Conservation (phyloP, 2,113 vertebrate genomes). For the Pholis gunnellus region DNA sequence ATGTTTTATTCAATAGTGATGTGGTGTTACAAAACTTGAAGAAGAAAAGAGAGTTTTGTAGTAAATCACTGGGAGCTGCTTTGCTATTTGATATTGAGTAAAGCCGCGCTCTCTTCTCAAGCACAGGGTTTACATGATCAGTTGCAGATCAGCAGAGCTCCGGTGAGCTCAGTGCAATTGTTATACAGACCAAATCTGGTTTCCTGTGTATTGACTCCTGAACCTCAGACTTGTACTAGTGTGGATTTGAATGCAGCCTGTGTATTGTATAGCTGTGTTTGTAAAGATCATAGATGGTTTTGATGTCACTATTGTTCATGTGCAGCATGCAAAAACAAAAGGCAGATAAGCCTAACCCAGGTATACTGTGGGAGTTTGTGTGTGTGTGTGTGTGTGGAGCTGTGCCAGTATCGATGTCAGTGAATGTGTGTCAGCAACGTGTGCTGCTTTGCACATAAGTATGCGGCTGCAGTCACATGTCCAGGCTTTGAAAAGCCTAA, state of each 20-base stretch:
- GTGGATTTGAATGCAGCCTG: conserved; percentile 18
- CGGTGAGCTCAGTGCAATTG: conserved; percentile 3
- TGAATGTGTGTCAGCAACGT: conserved; percentile 10
- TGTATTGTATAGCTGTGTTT: conserved; percentile 22
- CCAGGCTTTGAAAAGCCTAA: conserved; percentile 24
- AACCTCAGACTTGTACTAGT: conserved; percentile 32
- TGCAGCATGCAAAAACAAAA: not conserved
- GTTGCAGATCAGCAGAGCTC: conserved; percentile 23
- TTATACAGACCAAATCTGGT: conserved; percentile 13
- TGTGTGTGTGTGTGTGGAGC: not conserved
- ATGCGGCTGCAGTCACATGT: conserved; percentile 25
- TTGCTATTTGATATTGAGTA: conserved; percentile 18
- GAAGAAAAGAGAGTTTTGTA: not conserved
- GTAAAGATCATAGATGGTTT: conserved; percentile 16
- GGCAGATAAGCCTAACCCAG: conserved; percentile 3
- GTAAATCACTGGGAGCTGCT: conserved; percentile 13
- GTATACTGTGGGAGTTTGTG: not conserved
- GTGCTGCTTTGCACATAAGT: conserved; percentile 17
- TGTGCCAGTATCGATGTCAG: not conserved
- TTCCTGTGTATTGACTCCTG: conserved; percentile 31
- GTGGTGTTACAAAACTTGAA: conserved; percentile 32
- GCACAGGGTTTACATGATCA: conserved; percentile 27
- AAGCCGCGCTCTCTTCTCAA: conserved; percentile 3
- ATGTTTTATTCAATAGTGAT: conserved; percentile 44
- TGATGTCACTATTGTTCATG: conserved; percentile 22